These are phyloP conservation scores for Drosophila chauvacae DNA, from an alignment of 1,140 invertebrate genomes.

Conservation along the genomic window DNA sequence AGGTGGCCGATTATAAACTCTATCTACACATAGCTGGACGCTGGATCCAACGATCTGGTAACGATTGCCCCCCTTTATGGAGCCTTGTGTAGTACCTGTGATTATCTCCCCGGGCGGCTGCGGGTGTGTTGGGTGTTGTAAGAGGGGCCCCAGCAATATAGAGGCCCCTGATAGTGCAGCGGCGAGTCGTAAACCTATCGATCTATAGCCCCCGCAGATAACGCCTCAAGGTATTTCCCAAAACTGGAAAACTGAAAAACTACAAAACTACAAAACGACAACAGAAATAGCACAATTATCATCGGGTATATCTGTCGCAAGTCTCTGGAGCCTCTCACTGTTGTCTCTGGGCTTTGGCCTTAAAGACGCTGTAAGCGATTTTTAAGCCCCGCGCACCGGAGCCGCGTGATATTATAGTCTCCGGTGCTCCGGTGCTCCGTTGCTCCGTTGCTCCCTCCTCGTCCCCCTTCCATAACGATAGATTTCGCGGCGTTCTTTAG, in stretches of 20 bases:
- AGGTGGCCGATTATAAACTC: slow-evolving; percentile 59
- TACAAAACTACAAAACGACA: neutral
- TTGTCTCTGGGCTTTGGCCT: slow-evolving; percentile 58
- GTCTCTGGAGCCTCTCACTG: slow-evolving; percentile 21
- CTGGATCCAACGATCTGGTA: slow-evolving; percentile 34
- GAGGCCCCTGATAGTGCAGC: slow-evolving; percentile 55
- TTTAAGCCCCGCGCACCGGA: slow-evolving; percentile 60
- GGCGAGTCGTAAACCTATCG: slow-evolving; percentile 66
- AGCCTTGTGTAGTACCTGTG: slow-evolving; percentile 6
- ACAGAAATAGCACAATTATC: slow-evolving; percentile 24
- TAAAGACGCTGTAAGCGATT: slow-evolving; percentile 81
- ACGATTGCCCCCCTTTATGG: slow-evolving; percentile 35
- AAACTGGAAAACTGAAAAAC: slow-evolving; percentile 8
- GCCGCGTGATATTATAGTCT: slow-evolving; percentile 64
- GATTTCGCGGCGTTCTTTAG: slow-evolving; percentile 17
- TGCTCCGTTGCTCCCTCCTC: neutral
- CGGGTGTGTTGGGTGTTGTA: slow-evolving; percentile 51
- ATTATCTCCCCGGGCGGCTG: slow-evolving; percentile 53
- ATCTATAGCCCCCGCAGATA: slow-evolving; percentile 67
- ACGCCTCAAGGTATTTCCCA: slow-evolving; percentile 41
- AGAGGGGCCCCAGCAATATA: slow-evolving; percentile 48
- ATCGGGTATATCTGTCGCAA: slow-evolving; percentile 19
- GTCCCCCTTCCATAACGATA: slow-evolving; percentile 5
- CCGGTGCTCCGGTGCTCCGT: neutral
- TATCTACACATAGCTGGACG: slow-evolving; percentile 27